Percentiles rank a stretch among this genome's conserved stretches.
phyloP scores from a whole-genome alignment of 37 sponge, comb jelly and placozoan genomes.

The Eunapius fragilis region DNA sequence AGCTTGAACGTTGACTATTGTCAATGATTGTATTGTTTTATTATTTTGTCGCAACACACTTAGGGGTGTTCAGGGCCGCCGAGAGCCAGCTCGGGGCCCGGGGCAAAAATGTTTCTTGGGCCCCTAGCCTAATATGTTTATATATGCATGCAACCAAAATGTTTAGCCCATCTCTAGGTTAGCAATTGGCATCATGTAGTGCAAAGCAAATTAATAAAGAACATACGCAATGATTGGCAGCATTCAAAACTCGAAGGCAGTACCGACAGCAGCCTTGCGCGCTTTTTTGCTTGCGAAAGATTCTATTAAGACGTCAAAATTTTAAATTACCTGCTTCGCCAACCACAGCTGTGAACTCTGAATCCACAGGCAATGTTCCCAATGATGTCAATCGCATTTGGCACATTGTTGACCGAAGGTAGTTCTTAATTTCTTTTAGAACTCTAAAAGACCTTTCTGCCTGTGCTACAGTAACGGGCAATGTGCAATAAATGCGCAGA shows the following conservation, averaged over 20 bases:
- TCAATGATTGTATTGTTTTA: no score
- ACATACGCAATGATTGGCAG: no score
- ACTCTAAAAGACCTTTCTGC: conserved; percentile 11
- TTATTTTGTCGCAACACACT: no score
- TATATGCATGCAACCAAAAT: not conserved
- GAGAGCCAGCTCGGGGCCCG: not conserved
- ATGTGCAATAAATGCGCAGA: conserved; percentile 9
- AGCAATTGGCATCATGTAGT: no score
- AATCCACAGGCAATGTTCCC: conserved; percentile 2
- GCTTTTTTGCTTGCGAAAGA: conserved; percentile 1
- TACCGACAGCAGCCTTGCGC: not conserved
- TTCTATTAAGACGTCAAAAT: conserved; percentile 1
- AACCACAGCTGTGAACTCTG: no score
- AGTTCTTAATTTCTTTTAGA: conserved; percentile 9
- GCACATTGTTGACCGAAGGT: conserved; percentile 11
- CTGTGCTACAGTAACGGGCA: conserved; percentile 9
- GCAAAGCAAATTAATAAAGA: no score
- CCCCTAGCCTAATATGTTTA: not conserved
- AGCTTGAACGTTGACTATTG: no score
- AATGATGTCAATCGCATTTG: not conserved
- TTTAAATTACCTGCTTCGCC: not conserved
- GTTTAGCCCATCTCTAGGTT: not conserved
- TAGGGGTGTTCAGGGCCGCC: not conserved
- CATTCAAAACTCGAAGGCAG: no score
- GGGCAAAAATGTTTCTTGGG: not conserved